These are phyloP conservation scores for Enteromius argenteus DNA, from an alignment of 2,797 vertebrate species.

Conservation along the genomic window DNA sequence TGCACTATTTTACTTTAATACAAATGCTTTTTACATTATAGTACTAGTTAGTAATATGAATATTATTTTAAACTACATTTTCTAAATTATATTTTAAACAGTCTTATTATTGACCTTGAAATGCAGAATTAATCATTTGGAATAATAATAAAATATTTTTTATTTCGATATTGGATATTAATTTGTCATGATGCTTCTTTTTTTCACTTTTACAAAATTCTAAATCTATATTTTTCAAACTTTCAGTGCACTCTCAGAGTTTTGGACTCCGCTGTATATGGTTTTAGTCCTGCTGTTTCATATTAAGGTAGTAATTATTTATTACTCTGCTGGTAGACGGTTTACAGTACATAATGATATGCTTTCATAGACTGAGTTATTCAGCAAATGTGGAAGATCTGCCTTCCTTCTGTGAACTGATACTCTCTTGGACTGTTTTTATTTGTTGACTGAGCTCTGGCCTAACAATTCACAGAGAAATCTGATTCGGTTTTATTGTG, in stretches of 20 bases:
- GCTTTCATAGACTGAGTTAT: constrained; percentile 48
- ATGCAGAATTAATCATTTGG: neutral
- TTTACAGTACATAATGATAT: constrained; percentile 71
- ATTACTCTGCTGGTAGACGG: constrained; percentile 58
- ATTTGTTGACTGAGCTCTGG: constrained; percentile 65
- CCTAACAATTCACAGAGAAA: constrained; percentile 48
- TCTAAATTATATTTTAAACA: neutral
- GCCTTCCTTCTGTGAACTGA: constrained; percentile 7
- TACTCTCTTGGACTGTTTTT: constrained; percentile 59
- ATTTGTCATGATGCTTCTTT: neutral
- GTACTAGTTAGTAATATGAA: neutral
- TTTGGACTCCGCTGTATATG: constrained; percentile 8
- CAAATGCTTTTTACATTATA: neutral
- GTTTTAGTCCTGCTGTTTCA: constrained; percentile 68
- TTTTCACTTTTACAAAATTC: neutral
- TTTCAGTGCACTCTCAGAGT: neutral
- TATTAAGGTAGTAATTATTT: constrained; percentile 70
- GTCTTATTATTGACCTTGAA: neutral
- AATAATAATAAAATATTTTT: neutral
- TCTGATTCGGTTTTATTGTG: constrained; percentile 25
- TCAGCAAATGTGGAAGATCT: constrained; percentile 22
- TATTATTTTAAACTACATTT: neutral
- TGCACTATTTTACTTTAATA: neutral
- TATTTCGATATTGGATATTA: neutral
- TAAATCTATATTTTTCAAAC: neutral